Evolutionary conservation across 2,888 invertebrate species (phyloP), one percentile per base, ranked within the genome.

Genomic region (Polietes domitor): DNA sequence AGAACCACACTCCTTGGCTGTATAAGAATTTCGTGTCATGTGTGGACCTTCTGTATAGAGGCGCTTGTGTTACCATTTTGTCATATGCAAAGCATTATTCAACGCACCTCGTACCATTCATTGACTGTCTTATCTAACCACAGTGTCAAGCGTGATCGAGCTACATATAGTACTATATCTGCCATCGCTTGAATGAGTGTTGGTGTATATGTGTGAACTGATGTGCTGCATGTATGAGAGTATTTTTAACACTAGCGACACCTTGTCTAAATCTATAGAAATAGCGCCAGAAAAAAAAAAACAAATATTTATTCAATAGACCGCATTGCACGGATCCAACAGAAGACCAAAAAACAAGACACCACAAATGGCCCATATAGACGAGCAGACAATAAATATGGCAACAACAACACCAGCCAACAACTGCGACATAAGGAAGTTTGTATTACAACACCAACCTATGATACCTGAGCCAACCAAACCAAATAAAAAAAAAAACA

Each of bases 281-380:
- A 37, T 12, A 50, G n/a, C 5, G 24, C 9, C 15, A 61, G 15
- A 53, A 50, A 75, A 26, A 75, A 15, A 47, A 68, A 70, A 74
- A 47, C 28, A 74, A 74, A 74, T 74, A 80, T 80, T 74, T 74
- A 28, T 74, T 80, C 41, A 80, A 61, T 68, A 74, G 73, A 71
- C 71, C 72, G 53, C 41, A 73, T 17, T 78, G 28, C 17, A 71
- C 47, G 37, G 3, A 61, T 32, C 43, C 43, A 43, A 65, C 7
- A 37, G 19, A 72, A 37, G 63, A 41, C 50, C 15, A 50, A 63
- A 21, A 73, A 43, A 43, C 9, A 26, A 70, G 17, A 71, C n/a
- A 53, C 3, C 0, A 28, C 15, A 17, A 73, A 55, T 55, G n/a
- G 21, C 58, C 24, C 58, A 58, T 58, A 26, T 24, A 55, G 10